These are phyloP conservation scores for Thunnus maccoyii DNA, from an alignment of 2,113 vertebrate genomes.

Conservation along the genomic window DNA sequence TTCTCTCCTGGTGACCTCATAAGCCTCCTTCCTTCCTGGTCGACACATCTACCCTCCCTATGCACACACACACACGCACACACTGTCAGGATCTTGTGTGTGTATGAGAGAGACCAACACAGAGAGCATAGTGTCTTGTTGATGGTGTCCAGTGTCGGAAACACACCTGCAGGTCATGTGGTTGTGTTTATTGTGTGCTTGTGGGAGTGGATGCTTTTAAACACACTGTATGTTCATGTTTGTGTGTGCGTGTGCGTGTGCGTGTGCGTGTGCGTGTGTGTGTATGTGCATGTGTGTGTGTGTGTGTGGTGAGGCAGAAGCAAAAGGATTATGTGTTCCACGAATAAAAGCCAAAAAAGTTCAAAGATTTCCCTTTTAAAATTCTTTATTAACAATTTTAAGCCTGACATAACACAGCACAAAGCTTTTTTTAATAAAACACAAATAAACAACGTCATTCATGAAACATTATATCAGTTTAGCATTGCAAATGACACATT, in stretches of 20 bases:
- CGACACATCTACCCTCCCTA: conserved; percentile 68
- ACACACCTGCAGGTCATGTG: conserved; percentile 65
- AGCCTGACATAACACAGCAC: conserved; percentile 4
- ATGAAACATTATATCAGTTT: conserved; percentile 39
- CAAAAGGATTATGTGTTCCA: not conserved
- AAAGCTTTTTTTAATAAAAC: conserved; percentile 7
- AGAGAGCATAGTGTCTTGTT: conserved; percentile 56
- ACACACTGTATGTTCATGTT: not conserved
- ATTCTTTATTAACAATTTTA: conserved; percentile 60
- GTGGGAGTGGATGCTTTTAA: conserved; percentile 29
- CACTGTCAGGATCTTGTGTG: conserved; percentile 27
- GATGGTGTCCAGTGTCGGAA: conserved; percentile 50
- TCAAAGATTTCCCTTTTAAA: conserved; percentile 21
- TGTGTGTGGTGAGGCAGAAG: conserved; percentile 7
- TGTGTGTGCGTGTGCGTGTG: too few species aligned
- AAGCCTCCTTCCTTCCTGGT: conserved; percentile 73
- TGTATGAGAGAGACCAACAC: conserved; percentile 34
- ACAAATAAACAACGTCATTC: conserved; percentile 4
- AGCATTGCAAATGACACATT: conserved; percentile 51
- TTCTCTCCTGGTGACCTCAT: conserved; percentile 71
- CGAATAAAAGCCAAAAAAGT: conserved; percentile 27
- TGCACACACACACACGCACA: conserved; percentile 15
- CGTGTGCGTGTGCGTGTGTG: not conserved
- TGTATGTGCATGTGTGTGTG: not conserved
- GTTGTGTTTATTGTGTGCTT: conserved; percentile 48